Evolutionary conservation across 2,797 vertebrate genomes (phyloP).

Genomic region (Sebastes umbrosus): DNA sequence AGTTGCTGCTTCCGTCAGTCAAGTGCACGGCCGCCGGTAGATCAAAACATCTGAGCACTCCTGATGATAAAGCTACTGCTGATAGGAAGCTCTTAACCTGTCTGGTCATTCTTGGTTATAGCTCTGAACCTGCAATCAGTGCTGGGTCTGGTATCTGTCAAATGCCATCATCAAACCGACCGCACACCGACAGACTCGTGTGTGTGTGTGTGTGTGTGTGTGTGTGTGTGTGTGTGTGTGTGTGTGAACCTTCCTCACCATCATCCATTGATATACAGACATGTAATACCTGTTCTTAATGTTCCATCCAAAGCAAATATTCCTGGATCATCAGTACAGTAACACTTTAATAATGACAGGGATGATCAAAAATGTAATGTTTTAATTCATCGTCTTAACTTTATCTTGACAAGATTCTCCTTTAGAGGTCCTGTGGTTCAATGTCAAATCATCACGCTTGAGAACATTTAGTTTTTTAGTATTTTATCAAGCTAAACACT

Average conservation of each 20-base stretch:
- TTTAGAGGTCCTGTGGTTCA: not conserved
- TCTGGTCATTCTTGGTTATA: slow-evolving; percentile 62
- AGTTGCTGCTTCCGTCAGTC: slow-evolving; percentile 30
- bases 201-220: not conserved
- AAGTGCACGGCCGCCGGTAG: slow-evolving; percentile 18
- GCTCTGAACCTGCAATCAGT: slow-evolving; percentile 74
- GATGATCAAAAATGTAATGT: not conserved
- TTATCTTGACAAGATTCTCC: not conserved
- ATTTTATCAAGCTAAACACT: not conserved
- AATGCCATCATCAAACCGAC: slow-evolving; percentile 58
- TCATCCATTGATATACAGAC: not conserved
- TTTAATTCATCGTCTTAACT: not conserved
- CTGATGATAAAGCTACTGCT: slow-evolving; percentile 69
- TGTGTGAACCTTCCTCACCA: slow-evolving; percentile 16
- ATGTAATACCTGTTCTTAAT: not conserved
- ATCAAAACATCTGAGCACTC: slow-evolving; percentile 70
- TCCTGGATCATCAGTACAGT: not conserved
- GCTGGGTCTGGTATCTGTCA: slow-evolving; percentile 74
- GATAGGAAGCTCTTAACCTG: slow-evolving; percentile 77
- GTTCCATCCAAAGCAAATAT: not conserved
- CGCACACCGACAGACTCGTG: slow-evolving; percentile 15
- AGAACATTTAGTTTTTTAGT: not conserved
- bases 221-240: not conserved
- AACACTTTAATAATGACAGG: not conserved
- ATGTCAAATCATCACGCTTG: not conserved